These are phyloP conservation scores for Colossoma macropomum DNA, from an alignment of 2,113 vertebrate genomes.

Conservation along the genomic window DNA sequence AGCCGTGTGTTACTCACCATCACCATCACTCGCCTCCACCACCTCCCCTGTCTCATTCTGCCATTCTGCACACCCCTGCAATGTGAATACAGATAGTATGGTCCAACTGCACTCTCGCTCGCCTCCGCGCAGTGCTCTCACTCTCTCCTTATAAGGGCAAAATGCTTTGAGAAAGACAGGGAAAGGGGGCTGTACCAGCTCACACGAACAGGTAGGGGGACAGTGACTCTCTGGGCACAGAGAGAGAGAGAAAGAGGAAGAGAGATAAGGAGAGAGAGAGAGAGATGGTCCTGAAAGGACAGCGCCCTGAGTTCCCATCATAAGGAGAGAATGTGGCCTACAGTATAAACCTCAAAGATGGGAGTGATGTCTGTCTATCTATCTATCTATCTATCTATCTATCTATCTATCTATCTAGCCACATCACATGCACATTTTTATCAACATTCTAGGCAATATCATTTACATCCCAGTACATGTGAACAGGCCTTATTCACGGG, in stretches of 20 bases:
- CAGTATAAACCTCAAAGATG: not conserved
- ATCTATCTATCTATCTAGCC: not conserved
- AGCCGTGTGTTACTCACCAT: slow-evolving; percentile 57
- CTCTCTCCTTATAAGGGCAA: slow-evolving; percentile 85
- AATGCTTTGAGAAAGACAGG: slow-evolving; percentile 78
- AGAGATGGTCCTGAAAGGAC: slow-evolving; percentile 61
- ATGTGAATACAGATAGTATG: slow-evolving; percentile 71
- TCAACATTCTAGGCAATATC: not conserved
- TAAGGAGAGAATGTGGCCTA: slow-evolving; percentile 2
- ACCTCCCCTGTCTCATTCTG: slow-evolving; percentile 21
- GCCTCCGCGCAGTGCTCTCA: slow-evolving; percentile 55
- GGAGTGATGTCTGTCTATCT: too few relatives aligned
- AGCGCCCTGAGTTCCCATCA: slow-evolving; percentile 52
- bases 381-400: not conserved
- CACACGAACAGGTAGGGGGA: slow-evolving; percentile 73
- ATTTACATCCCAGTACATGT: not conserved
- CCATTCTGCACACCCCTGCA: slow-evolving; percentile 71
- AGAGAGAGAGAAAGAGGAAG: slow-evolving; percentile 20
- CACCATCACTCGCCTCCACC: slow-evolving; percentile 39
- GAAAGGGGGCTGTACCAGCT: slow-evolving; percentile 71
- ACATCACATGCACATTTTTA: not conserved
- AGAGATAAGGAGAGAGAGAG: slow-evolving; percentile 39
- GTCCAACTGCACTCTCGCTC: slow-evolving; percentile 69
- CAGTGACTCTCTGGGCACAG: slow-evolving; percentile 51
- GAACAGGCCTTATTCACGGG: not conserved